Conservation (phyloP, 2,113 vertebrate genomes). For the Ptyas mucosa region DNA sequence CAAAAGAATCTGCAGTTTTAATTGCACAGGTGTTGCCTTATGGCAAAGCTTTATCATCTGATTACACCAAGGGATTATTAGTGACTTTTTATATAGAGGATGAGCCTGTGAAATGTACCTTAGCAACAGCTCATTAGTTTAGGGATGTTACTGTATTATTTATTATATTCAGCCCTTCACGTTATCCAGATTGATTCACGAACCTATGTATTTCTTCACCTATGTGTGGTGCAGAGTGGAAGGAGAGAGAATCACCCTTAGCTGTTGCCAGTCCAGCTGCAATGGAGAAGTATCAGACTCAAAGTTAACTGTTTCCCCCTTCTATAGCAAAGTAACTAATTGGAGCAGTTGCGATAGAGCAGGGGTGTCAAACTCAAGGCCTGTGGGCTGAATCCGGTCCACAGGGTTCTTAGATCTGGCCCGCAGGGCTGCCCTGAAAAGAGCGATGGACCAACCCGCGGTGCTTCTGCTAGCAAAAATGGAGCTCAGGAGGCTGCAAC, state of each 20-base stretch:
- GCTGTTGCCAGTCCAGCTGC: constrained; percentile 67
- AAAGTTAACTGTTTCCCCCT: constrained; percentile 53
- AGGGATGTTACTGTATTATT: constrained; percentile 99
- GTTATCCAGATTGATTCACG: constrained; percentile 99
- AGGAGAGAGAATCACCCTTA: constrained; percentile 55
- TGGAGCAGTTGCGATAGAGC: constrained; percentile 47
- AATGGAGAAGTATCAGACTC: constrained; percentile 57
- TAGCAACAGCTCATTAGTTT: constrained; percentile 99
- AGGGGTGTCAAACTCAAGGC: too few relatives aligned
- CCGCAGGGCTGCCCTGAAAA: too few relatives aligned
- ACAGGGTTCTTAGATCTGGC: too few relatives aligned
- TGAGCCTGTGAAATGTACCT: constrained; percentile 92
- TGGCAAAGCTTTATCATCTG: constrained; percentile 98
- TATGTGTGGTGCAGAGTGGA: constrained; percentile 49
- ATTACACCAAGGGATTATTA: constrained; percentile 94
- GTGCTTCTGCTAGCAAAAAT: too few relatives aligned
- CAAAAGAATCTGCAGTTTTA: constrained; percentile 93
- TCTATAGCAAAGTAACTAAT: constrained; percentile 53
- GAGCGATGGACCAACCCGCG: too few relatives aligned
- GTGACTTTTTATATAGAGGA: constrained; percentile 93
- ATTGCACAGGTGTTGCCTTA: constrained; percentile 99
- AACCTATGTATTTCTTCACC: constrained; percentile 74
- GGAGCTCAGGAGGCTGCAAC: too few relatives aligned
- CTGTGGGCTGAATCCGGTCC: too few relatives aligned
- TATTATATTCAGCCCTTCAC: constrained; percentile 93